phyloP scores from a whole-genome alignment of 37 sponge, comb jelly and placozoan species.

The Ianthella basta region DNA sequence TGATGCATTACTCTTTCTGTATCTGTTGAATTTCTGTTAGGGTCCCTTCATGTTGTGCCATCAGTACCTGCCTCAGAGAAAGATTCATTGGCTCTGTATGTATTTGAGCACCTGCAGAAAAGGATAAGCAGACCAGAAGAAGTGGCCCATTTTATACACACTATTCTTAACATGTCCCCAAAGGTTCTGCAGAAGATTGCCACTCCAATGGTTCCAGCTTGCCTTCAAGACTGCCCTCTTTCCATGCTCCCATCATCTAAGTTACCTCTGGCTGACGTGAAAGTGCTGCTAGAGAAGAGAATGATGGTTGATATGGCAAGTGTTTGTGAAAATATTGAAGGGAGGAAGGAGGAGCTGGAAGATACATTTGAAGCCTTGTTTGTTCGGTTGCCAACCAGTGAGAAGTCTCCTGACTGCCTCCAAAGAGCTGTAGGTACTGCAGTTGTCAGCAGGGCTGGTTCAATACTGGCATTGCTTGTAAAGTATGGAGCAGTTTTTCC shows the following conservation, averaged over 20 bases:
- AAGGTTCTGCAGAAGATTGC: background rate
- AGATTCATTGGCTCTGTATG: background rate
- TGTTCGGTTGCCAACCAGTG: background rate
- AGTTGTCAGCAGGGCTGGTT: background rate
- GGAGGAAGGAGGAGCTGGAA: too few species aligned
- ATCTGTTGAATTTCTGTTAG: too few species aligned
- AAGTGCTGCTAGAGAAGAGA: background rate
- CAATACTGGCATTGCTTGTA: background rate
- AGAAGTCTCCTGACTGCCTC: background rate
- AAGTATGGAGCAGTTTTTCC: background rate
- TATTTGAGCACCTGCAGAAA: background rate
- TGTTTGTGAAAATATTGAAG: too few species aligned
- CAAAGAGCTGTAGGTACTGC: background rate
- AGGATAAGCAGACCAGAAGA: background rate
- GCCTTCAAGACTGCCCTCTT: background rate
- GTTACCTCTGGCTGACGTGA: background rate
- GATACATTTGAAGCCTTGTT: too few species aligned
- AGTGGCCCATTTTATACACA: background rate
- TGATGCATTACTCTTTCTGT: too few species aligned
- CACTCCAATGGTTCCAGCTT: background rate
- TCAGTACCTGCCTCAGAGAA: background rate
- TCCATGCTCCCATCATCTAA: background rate
- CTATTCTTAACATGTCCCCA: background rate
- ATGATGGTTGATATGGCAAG: background rate
- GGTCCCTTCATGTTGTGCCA: background rate